Evolutionary conservation across 2,797 vertebrate genomes (phyloP).

Genomic region (Platyrinchus mystaceus): DNA sequence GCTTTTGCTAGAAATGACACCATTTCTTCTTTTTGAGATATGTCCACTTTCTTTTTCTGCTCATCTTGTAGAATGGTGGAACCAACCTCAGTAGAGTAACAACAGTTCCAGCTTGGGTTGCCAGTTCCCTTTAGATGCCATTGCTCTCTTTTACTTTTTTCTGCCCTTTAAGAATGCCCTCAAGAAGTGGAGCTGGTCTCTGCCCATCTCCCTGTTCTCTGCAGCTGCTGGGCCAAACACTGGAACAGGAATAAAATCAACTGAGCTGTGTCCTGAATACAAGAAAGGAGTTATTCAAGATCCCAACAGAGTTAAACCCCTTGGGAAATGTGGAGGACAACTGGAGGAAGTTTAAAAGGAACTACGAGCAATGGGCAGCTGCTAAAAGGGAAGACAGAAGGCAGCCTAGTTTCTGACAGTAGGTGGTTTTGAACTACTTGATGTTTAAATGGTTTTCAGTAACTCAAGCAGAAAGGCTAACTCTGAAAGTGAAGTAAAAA

Average conservation of each 20-base stretch:
- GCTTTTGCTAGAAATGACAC: not conserved
- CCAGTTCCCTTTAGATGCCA: not conserved
- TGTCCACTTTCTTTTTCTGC: not conserved
- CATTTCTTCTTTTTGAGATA: not conserved
- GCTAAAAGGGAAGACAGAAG: constrained; percentile 10
- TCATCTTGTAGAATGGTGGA: not conserved
- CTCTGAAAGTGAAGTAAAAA: constrained; percentile 24
- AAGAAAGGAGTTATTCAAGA: constrained; percentile 7
- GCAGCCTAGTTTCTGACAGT: constrained; percentile 5
- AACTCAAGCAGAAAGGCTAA: constrained; percentile 26
- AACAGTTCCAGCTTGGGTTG: not conserved
- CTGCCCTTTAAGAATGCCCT: not conserved
- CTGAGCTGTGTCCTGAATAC: not conserved
- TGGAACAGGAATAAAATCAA: not conserved
- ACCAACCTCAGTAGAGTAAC: not conserved
- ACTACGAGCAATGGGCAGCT: not conserved
- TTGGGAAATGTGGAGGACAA: not conserved
- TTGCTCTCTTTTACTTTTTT: not conserved
- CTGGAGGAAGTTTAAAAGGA: constrained; percentile 22
- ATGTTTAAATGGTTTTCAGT: constrained; percentile 39
- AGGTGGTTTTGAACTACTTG: constrained; percentile 25
- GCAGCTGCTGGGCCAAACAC: not conserved
- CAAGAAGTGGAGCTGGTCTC: not conserved
- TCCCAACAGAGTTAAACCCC: not conserved
- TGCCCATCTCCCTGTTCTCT: not conserved